A percentile compares a stretch with the other conserved stretches of the same genome.
These are phyloP conservation scores for Xestia ashworthii DNA, from an alignment of 2,888 invertebrate species.

Conservation along the genomic window DNA sequence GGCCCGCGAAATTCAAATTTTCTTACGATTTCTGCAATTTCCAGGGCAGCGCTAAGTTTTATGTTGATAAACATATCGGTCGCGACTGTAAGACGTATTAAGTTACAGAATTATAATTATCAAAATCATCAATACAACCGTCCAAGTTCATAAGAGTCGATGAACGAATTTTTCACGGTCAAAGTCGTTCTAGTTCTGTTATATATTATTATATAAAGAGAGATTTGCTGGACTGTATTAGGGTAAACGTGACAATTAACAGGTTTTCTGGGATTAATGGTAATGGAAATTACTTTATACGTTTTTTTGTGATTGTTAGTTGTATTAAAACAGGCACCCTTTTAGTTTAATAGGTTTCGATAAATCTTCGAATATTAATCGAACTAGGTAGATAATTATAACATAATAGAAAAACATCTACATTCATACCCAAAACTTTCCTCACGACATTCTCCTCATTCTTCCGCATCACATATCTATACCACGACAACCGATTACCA, in stretches of 20 bases:
- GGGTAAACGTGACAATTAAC: slow-evolving; percentile 11
- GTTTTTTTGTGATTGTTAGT: neutral
- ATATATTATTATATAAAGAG: too few relatives aligned
- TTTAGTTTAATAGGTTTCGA: neutral
- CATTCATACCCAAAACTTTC: neutral
- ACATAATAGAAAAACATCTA: neutral
- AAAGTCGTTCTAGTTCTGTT: too few relatives aligned
- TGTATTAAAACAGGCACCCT: neutral
- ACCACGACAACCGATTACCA: neutral
- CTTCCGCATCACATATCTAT: neutral
- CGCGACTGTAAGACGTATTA: too few relatives aligned
- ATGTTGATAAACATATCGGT: too few relatives aligned
- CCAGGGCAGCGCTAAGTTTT: too few relatives aligned
- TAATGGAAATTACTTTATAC: too few relatives aligned
- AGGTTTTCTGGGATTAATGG: neutral
- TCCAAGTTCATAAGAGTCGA: too few relatives aligned
- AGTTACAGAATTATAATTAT: too few relatives aligned
- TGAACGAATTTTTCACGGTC: too few relatives aligned
- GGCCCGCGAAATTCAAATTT: too few relatives aligned
- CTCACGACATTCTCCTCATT: neutral
- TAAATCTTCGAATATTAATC: neutral
- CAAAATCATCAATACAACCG: too few relatives aligned
- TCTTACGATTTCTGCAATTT: too few relatives aligned
- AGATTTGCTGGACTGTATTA: slow-evolving; percentile 1
- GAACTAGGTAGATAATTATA: neutral